These are phyloP conservation scores for Apodemia duryi DNA, from an alignment of 2,888 invertebrate genomes.

Conservation along the genomic window DNA sequence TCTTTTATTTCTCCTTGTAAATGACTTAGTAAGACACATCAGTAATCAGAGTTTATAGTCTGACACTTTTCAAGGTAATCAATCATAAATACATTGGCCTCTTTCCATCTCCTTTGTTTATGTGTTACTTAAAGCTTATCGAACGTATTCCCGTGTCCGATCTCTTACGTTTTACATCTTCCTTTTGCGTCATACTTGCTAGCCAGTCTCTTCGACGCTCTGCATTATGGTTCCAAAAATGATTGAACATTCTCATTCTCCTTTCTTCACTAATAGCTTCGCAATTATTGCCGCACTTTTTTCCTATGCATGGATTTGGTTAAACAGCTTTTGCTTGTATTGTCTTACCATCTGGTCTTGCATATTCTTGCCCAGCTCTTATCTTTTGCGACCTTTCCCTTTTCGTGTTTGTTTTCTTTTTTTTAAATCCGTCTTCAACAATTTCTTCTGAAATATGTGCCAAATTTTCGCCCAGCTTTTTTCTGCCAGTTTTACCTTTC, in stretches of 20 bases:
- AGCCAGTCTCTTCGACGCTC: conserved; percentile 11
- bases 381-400: conserved; percentile 15
- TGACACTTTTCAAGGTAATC: too few species aligned
- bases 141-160: background rate
- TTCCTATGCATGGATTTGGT: conserved; percentile 23
- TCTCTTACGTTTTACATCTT: conserved; percentile 11
- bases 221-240: conserved; percentile 24
- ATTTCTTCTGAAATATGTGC: conserved; percentile 7
- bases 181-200: conserved; percentile 6
- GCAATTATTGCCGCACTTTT: conserved; percentile 6
- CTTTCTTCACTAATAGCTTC: conserved; percentile 18
- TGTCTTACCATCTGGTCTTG: conserved; percentile 12
- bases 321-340: conserved; percentile 17
- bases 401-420: conserved; percentile 22
- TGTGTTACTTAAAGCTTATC: conserved; percentile 1
- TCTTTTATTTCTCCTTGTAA: too few species aligned
- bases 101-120: conserved; percentile 10
- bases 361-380: conserved; percentile 2
- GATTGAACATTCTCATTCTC: conserved; percentile 23
- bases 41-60: conserved; percentile 5
- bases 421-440: conserved; percentile 21
- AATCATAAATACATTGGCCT: background rate
- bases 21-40: too few species aligned
- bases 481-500: background rate
- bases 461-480: background rate